These are phyloP conservation scores for Urocitellus parryii DNA, from an alignment of 2,113 vertebrate genomes.

Conservation along the genomic window DNA sequence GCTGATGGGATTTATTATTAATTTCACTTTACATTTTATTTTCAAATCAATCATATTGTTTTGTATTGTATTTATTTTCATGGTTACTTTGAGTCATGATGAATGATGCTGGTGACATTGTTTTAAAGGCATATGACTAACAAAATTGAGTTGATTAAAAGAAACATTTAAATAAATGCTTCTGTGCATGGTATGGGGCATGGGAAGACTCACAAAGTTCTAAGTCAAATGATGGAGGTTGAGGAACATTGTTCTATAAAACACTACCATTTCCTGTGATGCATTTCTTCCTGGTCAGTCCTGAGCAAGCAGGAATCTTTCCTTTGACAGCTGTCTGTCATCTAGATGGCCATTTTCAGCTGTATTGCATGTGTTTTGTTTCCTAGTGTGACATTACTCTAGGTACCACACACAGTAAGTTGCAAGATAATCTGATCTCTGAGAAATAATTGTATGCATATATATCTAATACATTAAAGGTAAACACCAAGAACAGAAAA, in stretches of 20 bases:
- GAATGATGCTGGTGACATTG: background rate
- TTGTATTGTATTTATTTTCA: conserved; percentile 8
- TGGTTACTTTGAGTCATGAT: background rate
- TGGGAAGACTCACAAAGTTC: background rate
- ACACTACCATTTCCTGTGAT: background rate
- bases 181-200: background rate
- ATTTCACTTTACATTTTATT: conserved; percentile 53
- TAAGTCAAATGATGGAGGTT: background rate
- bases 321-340: background rate
- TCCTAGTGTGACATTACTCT: background rate
- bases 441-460: background rate
- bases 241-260: background rate
- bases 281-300: background rate
- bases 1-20: conserved; percentile 5
- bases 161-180: background rate
- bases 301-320: background rate
- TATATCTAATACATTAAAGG: background rate
- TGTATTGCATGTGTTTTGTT: background rate
- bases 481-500: background rate
- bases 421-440: conserved; percentile 9
- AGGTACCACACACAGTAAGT: background rate
- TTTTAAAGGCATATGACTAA: conserved; percentile 9
- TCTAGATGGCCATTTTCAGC: background rate
- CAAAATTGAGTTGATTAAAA: conserved; percentile 14
- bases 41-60: background rate